phyloP scores from a whole-genome alignment of 2,113 vertebrate genomes.

The Pseudopipra pipra region DNA sequence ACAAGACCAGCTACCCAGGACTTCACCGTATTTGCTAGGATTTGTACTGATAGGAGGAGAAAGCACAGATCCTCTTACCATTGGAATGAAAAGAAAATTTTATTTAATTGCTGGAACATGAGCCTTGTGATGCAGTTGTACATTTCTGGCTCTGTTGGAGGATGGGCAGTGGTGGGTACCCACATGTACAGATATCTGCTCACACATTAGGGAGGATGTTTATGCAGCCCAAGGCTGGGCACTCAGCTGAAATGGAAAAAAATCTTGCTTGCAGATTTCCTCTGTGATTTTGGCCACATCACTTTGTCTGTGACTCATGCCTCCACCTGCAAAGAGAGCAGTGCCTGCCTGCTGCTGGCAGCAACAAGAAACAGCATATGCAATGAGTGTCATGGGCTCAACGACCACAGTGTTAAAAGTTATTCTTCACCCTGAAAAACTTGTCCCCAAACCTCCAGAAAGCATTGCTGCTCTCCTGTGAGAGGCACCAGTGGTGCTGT shows the following conservation, averaged over 20 bases:
- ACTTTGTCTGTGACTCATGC: neutral
- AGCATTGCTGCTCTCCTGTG: neutral
- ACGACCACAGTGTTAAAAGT: accelerated
- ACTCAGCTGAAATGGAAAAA: neutral
- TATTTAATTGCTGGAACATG: neutral
- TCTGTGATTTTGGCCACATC: neutral
- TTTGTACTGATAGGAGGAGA: neutral
- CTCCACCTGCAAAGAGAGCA: neutral
- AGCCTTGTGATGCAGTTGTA: neutral
- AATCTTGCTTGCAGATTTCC: neutral
- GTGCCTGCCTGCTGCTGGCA: neutral
- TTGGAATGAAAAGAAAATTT: neutral
- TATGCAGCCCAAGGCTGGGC: neutral
- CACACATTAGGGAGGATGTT: neutral
- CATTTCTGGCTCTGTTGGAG: neutral
- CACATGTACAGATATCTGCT: accelerated
- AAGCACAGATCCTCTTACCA: neutral
- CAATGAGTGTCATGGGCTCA: neutral
- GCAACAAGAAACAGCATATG: neutral
- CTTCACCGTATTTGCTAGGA: neutral
- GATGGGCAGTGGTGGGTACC: neutral
- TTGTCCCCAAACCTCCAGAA: neutral
- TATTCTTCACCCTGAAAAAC: neutral
- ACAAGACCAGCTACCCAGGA: neutral
- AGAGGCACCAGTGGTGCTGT: neutral